A percentile compares a stretch with the other conserved stretches of the same genome.
These are phyloP conservation scores for Spondyliosoma cantharus DNA, from an alignment of 2,797 vertebrate genomes.

Conservation along the genomic window DNA sequence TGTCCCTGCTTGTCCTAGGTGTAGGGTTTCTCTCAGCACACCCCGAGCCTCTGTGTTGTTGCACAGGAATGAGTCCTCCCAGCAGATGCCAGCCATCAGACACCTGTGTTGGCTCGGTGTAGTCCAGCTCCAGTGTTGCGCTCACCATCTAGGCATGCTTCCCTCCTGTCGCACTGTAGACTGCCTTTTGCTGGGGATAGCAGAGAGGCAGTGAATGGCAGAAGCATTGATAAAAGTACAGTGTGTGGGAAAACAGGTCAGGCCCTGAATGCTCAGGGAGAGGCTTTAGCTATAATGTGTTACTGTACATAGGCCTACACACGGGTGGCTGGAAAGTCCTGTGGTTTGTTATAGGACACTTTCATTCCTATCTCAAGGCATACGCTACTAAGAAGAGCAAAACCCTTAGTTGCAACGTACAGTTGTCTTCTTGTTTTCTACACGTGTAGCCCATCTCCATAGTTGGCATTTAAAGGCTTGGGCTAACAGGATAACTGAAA, in stretches of 20 bases:
- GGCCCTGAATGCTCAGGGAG: conserved; percentile 24
- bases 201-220: conserved; percentile 6
- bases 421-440: conserved; percentile 14
- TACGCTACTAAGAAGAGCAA: neutral
- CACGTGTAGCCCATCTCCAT: neutral
- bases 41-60: conserved; percentile 27
- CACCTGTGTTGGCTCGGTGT: conserved; percentile 47
- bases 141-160: conserved; percentile 37
- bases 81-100: conserved; percentile 75
- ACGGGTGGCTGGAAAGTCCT: conserved; percentile 3
- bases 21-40: conserved; percentile 62
- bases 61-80: conserved; percentile 66
- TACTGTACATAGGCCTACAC: conserved; percentile 32
- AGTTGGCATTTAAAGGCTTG: conserved; percentile 10
- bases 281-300: conserved; percentile 33
- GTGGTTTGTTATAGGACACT: conserved; percentile 7
- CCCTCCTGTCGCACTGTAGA: conserved; percentile 22
- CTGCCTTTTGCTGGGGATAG: conserved; percentile 40
- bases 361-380: conserved; percentile 21
- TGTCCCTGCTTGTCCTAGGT: conserved; percentile 41
- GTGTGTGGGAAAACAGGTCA: conserved; percentile 32
- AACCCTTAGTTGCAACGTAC: conserved; percentile 17
- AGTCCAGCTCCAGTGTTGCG: conserved; percentile 27
- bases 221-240: conserved; percentile 25
- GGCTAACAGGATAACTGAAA: too few relatives aligned